A percentile compares a stretch with the other conserved stretches of the same genome.
Evolutionary conservation across 1,140 invertebrate genomes (phyloP).

Genomic region (Trachymyrmex cornetzi): DNA sequence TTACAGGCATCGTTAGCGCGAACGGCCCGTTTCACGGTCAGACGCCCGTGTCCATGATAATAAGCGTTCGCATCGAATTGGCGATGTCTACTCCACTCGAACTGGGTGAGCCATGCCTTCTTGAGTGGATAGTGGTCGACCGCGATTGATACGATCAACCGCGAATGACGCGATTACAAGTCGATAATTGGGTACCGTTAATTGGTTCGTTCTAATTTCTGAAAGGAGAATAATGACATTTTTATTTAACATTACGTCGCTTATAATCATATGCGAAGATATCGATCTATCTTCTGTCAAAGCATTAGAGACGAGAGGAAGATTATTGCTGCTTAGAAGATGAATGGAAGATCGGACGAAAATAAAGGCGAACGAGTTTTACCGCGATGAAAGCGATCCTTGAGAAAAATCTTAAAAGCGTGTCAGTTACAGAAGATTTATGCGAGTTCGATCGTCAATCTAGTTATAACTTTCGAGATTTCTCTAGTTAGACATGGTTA

Average conservation of each 20-base stretch:
- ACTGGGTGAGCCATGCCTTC: slow-evolving; percentile 38
- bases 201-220: slow-evolving; percentile 51
- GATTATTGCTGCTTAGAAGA: slow-evolving; percentile 33
- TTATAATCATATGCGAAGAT: slow-evolving; percentile 19
- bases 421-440: slow-evolving; percentile 70
- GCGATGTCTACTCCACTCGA: slow-evolving; percentile 33
- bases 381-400: slow-evolving; percentile 63
- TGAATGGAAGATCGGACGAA: slow-evolving; percentile 55
- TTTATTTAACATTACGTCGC: slow-evolving; percentile 29
- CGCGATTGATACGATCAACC: slow-evolving; percentile 52
- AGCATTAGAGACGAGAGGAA: background rate
- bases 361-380: slow-evolving; percentile 46
- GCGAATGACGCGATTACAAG: slow-evolving; percentile 53
- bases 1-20: slow-evolving; percentile 75
- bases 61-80: slow-evolving; percentile 43
- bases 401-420: slow-evolving; percentile 55
- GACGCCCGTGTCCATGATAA: slow-evolving; percentile 68
- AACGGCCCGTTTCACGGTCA: slow-evolving; percentile 75
- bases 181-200: slow-evolving; percentile 44
- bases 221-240: slow-evolving; percentile 22
- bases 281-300: slow-evolving; percentile 37
- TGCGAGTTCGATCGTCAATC: slow-evolving; percentile 57
- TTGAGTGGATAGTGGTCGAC: slow-evolving; percentile 11
- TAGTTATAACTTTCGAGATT: slow-evolving; percentile 50
- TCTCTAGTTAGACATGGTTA: slow-evolving; percentile 37